Conservation (phyloP, 1,140 invertebrate genomes). For the Cyphomyrmex costatus region DNA sequence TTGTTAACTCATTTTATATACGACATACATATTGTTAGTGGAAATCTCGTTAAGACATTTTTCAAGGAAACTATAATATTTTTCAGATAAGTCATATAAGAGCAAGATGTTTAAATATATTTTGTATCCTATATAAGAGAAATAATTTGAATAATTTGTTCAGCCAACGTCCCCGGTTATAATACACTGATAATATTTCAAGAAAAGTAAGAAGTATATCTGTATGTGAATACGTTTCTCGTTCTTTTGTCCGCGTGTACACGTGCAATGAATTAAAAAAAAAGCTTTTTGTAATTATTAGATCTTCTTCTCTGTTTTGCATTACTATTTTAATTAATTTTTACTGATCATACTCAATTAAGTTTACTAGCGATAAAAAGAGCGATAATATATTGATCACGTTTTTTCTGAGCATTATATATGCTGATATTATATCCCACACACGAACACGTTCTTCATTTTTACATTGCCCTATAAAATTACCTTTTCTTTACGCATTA, state of each 20-base stretch:
- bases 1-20: no score
- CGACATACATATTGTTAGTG: background rate
- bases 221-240: background rate
- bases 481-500: background rate
- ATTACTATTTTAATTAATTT: background rate
- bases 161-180: background rate
- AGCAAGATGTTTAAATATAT: background rate
- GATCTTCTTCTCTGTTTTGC: background rate
- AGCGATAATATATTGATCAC: conserved; percentile 1
- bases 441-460: no score
- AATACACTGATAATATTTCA: background rate
- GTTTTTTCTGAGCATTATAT: background rate
- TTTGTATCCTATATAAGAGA: background rate
- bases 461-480: background rate
- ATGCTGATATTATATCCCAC: no score
- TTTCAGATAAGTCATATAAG: background rate
- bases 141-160: conserved; percentile 3
- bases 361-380: background rate
- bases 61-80: background rate
- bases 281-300: background rate
- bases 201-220: background rate
- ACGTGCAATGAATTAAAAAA: background rate
- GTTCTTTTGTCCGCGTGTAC: background rate
- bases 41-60: background rate
- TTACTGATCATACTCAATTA: background rate